Base-by-base conservation (phyloP, 2,797 vertebrate genomes). In the Takifugu ocellatus region DNA sequence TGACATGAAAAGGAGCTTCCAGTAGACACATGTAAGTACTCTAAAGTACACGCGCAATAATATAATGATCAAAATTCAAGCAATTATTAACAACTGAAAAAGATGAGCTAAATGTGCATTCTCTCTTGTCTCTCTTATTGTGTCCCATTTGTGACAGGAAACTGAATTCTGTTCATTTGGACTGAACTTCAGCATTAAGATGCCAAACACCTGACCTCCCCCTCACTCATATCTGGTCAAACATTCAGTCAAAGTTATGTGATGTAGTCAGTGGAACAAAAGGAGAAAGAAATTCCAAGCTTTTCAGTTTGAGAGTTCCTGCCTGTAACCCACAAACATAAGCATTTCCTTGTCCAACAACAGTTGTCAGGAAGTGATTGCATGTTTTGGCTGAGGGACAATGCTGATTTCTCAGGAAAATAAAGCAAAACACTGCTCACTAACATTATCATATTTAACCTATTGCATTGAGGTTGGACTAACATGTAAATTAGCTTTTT, bases 281-380 rank as follows among this genome's bases (percentile, higher is more conserved):
- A 58, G 61, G 56, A 65, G 59, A 65, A 76, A 54, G 77, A 56
- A 75, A 68, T 85, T 83, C 77, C 79, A 72, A 81, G 53, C 68
- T 61, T 50, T 65, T 74, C 49, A 14, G 25, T 72, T 75, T 67
- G 77, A 54, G 68, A 67, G 80, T 84, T 89, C 86, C 85, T 83
- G 64, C 56, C 56, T 5, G 65, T 77, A 54, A 78, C 64, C 55
- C 61, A 72, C 50, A 12, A 66, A 75, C 65, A 67, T 50, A 75
- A 77, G 62, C 55, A 72, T 82, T 83, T 85, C 79, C 78, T 81
- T 14, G 31, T 60, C 50, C 36, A 39, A 53, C 33, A 49, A 78
- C 68, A 70, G 63, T 47, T 67, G 66, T 77, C 67, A 78, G 77
- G 77, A 84, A 76, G 74, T 59, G 63, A 76, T 72, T 15, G 21